phyloP scores from a whole-genome alignment of 2,888 invertebrate species.

The Volucella inflata region DNA sequence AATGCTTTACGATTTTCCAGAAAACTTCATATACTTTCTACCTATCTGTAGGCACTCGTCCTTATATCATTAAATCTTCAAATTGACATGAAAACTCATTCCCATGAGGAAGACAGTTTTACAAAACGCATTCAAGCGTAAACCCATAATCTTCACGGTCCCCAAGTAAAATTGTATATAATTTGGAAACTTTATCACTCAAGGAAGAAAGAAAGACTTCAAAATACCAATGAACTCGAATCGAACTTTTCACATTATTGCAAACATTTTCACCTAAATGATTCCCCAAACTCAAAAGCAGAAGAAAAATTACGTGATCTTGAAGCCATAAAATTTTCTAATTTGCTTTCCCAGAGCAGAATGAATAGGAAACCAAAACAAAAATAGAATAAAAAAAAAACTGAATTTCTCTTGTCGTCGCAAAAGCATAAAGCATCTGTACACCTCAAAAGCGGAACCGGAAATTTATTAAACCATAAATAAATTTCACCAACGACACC shows the following conservation, averaged over 20 bases:
- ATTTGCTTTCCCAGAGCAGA: conserved; percentile 35
- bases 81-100: conserved; percentile 17
- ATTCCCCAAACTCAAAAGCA: conserved; percentile 39
- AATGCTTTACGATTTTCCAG: no score
- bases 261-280: conserved; percentile 37
- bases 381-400: conserved; percentile 1
- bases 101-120: background rate
- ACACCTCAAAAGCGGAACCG: conserved; percentile 30
- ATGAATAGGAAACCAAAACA: background rate
- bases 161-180: conserved; percentile 35
- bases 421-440: conserved; percentile 19
- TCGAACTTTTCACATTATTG: conserved; percentile 67
- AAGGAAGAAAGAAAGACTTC: conserved; percentile 7
- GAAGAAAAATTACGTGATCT: conserved; percentile 53
- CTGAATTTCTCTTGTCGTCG: conserved; percentile 6
- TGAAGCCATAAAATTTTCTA: conserved; percentile 37
- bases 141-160: conserved; percentile 16
- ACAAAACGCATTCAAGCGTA: conserved; percentile 9
- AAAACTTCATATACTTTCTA: no score
- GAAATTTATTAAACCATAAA: conserved; percentile 65
- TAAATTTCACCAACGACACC: conserved; percentile 61
- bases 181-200: conserved; percentile 41
- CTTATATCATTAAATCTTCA: background rate
- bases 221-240: conserved; percentile 39
- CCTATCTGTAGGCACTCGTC: no score